Percentiles rank a stretch among this genome's conserved stretches.
Conservation (phyloP, 2,888 invertebrate species). For the Spodoptera littoralis region DNA sequence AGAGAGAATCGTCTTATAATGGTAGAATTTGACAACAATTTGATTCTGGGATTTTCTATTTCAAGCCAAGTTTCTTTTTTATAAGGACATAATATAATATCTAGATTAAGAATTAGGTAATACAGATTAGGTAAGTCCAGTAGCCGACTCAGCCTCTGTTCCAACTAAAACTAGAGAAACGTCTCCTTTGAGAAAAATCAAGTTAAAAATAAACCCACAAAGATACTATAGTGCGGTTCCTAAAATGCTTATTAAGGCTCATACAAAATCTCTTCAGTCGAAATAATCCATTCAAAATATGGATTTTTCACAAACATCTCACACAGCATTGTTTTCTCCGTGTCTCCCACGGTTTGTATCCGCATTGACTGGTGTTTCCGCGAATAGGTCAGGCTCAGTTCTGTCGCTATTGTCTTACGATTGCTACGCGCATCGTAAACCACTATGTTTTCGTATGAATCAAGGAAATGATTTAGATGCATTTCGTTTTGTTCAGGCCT, state of each 20-base stretch:
- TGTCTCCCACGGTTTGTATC: constrained; percentile 58
- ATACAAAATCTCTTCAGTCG: constrained; percentile 1
- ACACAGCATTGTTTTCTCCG: constrained; percentile 35
- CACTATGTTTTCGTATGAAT: constrained; percentile 24
- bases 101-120: too few species aligned
- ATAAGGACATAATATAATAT: too few species aligned
- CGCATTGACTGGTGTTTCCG: constrained; percentile 52
- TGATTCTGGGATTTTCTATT: too few species aligned
- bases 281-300: constrained; percentile 28
- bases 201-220: too few species aligned
- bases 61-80: too few species aligned
- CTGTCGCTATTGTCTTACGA: constrained; percentile 50
- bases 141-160: too few species aligned
- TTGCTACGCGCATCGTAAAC: constrained; percentile 25
- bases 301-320: constrained; percentile 32
- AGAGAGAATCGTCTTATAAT: too few species aligned
- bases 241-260: not conserved
- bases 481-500: not conserved
- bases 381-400: constrained; percentile 29
- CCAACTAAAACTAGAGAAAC: too few species aligned
- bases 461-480: not conserved
- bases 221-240: too few species aligned
- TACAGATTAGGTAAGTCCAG: too few species aligned
- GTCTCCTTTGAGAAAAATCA: too few species aligned
- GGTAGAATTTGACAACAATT: too few species aligned